Base-by-base conservation (phyloP, 2,113 vertebrate genomes). In the Micromys minutus region DNA sequence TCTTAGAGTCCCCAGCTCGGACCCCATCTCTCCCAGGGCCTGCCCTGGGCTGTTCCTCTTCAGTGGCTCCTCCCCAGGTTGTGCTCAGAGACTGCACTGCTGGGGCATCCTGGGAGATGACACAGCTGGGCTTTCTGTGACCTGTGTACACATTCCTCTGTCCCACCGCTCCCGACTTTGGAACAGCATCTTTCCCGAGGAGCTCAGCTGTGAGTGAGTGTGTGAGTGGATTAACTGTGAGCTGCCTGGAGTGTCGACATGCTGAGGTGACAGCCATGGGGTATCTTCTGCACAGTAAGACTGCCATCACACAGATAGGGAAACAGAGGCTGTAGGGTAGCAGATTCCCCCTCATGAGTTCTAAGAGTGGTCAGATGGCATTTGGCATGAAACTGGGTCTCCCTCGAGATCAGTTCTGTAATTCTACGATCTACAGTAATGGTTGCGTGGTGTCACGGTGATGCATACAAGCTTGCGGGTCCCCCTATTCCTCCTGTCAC, bases 371-470 rank as follows among this genome's bases (percentile, higher is more conserved):
- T 19, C 52, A 26, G 75, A 87, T 50, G 19, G 31, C 55, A 22
- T 75, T n/a, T 59, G 29, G 22, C 19, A 16, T 45, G 57, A 90
- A 55, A 31, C 29, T 13, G 61, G 57, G 69, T 84, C 89, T 21
- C 57, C 71, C 88, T 57, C 24, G 3, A 1, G 1, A 2, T 2
- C 24, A 7, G 34, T 55, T 88, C 69, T 0, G 0, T 90, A 39
- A 87, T 61, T 31, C 92, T 85, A 63, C 94, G 17, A 59, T 71
- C 81, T 90, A 61, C 36, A 81, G 47, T 75, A 79, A 55, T 21
- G 50, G 76, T n/a, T 6, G 34, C 19, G n/a, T 80, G 50, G 10
- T 24, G n/a, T 61, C 52, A 15, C 79, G 24, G 79, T 26, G 52
- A 39, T 15, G 7, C 50, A 79, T 3, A 71, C 36, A n/a, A 79